Base-by-base conservation (phyloP, 2,888 invertebrate genomes). In the Oxyteleia sp. region DNA sequence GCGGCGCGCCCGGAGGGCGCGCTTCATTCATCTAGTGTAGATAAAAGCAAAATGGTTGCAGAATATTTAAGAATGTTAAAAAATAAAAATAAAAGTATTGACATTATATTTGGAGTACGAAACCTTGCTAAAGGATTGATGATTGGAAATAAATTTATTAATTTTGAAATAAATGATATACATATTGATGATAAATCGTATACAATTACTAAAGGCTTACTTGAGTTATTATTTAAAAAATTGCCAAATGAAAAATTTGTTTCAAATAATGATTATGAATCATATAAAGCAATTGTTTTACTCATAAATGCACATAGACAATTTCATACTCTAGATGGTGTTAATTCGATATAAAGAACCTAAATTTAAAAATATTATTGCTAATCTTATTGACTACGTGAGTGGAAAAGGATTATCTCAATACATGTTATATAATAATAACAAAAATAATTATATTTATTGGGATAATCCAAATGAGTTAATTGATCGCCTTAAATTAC, bases 171-270 rank as follows among this genome's bases (percentile, higher is more conserved):
- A 29, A n/a, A 51, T 20, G 35, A 71, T 18, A 32, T 66, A 15
- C 26, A 32, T 47, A 35, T 75, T 11, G 51, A 64, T 18, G 51
- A 71, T 51, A 49, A 41, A 18, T 53, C 38, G 29, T 84, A 79
- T 57, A 32, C 32, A 23, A 18, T 29, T n/a, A 84, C 71, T 11
- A 15, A 47, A 15, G 83, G 83, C 4, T 78, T 86, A 55, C 20
- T 85, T 8, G 79, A 84, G 51, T 47, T 81, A 35, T 7, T 84
- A 32, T 84, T 86, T 38, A 72, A 78, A 81, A 79, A 82, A 72
- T 5, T 7, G 13, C 82, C 79, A 4, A 16, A 78, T 26, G 29
- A 16, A 41, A 11, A 23, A 4, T 1, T 49, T 26, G 16, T 79
- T 8, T 66, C 16, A 11, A 11, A 51, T 4, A 16, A 43, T 49